Conservation (phyloP, 2,797 vertebrate species). For the Rhinogobio ventralis region DNA sequence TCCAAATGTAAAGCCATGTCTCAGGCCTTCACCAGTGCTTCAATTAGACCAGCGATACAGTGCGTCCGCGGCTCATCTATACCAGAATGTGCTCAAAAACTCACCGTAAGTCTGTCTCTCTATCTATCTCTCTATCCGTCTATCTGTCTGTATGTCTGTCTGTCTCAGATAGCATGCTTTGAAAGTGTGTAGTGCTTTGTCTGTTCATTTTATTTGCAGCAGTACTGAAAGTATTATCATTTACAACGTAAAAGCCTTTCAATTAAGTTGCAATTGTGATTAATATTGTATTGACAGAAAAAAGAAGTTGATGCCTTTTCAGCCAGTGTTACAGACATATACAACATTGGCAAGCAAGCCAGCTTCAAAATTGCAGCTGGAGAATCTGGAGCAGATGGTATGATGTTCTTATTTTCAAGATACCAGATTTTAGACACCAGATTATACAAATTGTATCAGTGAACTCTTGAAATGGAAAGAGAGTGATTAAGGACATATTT, state of each 20-base stretch:
- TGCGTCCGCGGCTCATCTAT: slow-evolving; percentile 74
- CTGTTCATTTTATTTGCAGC: neutral
- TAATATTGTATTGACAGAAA: slow-evolving; percentile 70
- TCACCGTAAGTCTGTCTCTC: slow-evolving; percentile 77
- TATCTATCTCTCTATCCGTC: neutral
- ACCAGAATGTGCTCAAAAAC: slow-evolving; percentile 79
- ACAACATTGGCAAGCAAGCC: slow-evolving; percentile 78
- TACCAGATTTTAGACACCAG: neutral
- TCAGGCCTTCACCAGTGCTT: slow-evolving; percentile 74
- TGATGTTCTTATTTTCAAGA: slow-evolving; percentile 56
- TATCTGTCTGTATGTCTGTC: no score
- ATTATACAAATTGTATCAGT: neutral
- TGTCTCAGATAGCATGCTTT: neutral
- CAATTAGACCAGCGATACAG: slow-evolving; percentile 79
- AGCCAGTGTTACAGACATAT: slow-evolving; percentile 80
- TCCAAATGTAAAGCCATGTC: slow-evolving; percentile 88
- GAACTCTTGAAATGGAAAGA: neutral
- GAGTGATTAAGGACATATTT: neutral
- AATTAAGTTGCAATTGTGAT: neutral
- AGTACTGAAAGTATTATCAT: neutral
- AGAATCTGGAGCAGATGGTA: slow-evolving; percentile 86
- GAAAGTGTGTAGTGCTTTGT: neutral
- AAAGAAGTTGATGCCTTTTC: slow-evolving; percentile 86
- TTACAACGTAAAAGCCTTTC: neutral
- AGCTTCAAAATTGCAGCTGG: slow-evolving; percentile 86